Evolutionary conservation across 92 coral and sea anemone species (phyloP), one percentile per base, ranked within the genome.

Genomic region (Galaxea fascicularis): DNA sequence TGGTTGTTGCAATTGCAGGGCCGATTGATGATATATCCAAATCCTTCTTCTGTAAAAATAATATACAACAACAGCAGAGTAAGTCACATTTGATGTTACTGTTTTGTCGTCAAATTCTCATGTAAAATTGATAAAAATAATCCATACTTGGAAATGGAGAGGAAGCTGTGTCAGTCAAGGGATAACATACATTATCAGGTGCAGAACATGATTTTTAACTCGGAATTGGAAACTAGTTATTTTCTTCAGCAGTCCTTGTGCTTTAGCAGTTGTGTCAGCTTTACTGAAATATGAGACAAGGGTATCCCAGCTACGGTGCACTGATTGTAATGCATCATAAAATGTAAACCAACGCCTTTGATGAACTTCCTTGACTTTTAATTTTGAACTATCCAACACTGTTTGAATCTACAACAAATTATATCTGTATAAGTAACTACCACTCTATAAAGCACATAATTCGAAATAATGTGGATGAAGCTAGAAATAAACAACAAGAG

Each of bases 1-100:
- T 64, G 70, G 70, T 64, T 64, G 70, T 18, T 22, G 28, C 70
- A 64, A 64, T 64, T 64, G 70, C 70, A 64, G 35, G 70, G 70
- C 28, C 70, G 27, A 64, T 64, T 64, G 70, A 64, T 64, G 70
- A 64, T 64, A 18, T 27, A 64, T 64, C 70, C 70, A 64, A 64
- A 64, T 64, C 70, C 70, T 64, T 64, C 29, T 1, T 22, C 70
- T 22, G 70, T 64, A 64, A 64, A 64, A 64, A 64, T 64, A 47
- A 47, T 22, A 22, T 64, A 64, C 70, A 64, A 64, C 22, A 64
- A 22, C 70, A 64, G 29, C 70, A 64, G 70, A 64, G 27, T 64
- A 64, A 64, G 70, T 8, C 70, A 64, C 70, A 10, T 64, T 64
- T 64, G 70, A 64, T 64, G 70, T 64, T 64, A 22, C 35, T 18